Conservation (phyloP, 64 coral and sea anemone genomes). For the Cladopsammia gracilis region DNA sequence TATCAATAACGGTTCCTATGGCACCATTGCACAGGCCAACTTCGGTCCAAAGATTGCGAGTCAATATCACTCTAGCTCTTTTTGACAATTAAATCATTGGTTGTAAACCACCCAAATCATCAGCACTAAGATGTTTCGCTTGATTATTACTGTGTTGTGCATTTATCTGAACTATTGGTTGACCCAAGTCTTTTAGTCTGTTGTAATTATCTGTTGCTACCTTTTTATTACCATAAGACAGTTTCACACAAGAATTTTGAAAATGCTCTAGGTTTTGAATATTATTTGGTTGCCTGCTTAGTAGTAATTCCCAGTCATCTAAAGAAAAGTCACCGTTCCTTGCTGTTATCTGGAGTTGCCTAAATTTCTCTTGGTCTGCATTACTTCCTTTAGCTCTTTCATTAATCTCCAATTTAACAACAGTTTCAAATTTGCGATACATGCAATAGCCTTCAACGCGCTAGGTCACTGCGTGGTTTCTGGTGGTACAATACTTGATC, state of each 20-base stretch:
- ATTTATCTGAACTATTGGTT: conserved; percentile 46
- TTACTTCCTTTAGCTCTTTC: conserved; percentile 59
- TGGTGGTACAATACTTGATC: conserved; percentile 68
- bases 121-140: conserved; percentile 20
- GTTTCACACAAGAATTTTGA: conserved; percentile 8
- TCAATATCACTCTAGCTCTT: conserved; percentile 20
- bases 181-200: background rate
- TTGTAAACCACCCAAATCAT: conserved; percentile 66
- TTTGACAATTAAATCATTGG: conserved; percentile 2
- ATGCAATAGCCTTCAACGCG: conserved; percentile 58
- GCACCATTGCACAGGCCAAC: conserved; percentile 29
- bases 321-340: conserved; percentile 71
- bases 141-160: conserved; percentile 22
- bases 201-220: conserved; percentile 40
- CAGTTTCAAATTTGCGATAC: conserved; percentile 57
- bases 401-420: conserved; percentile 65
- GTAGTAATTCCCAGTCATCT: conserved; percentile 62
- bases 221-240: conserved; percentile 55
- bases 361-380: conserved; percentile 40
- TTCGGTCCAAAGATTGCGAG: conserved; percentile 39
- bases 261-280: conserved; percentile 35
- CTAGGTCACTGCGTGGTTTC: conserved; percentile 54
- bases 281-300: conserved; percentile 24
- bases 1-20: conserved; percentile 15
- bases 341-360: conserved; percentile 41